Percentiles rank a stretch among this genome's conserved stretches.
Evolutionary conservation across 2,797 vertebrate species (phyloP).

Genomic region (Sternarchorhynchus goeldii): DNA sequence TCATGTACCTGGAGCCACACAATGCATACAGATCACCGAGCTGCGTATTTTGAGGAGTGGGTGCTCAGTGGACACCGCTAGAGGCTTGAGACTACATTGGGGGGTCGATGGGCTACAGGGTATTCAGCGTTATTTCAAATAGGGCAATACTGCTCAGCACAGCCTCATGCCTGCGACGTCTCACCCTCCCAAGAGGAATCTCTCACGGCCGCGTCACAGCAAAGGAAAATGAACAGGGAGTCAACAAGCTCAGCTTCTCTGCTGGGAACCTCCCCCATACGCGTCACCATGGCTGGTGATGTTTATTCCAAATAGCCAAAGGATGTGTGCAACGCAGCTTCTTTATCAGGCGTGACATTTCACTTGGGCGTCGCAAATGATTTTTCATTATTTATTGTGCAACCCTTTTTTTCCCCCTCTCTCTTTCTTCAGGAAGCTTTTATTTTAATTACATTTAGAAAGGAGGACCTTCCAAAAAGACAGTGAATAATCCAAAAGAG

Average conservation of each 20-base stretch:
- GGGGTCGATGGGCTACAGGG: no score
- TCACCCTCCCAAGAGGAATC: conserved; percentile 9
- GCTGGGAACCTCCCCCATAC: neutral
- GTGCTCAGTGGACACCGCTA: no score
- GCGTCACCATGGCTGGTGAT: neutral
- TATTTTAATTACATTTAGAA: conserved; percentile 3
- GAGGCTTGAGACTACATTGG: no score
- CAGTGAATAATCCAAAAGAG: neutral
- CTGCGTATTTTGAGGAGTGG: neutral
- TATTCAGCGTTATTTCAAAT: neutral
- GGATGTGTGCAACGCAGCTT: neutral
- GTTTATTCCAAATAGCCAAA: neutral
- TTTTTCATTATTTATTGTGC: conserved; percentile 10
- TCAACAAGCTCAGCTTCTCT: neutral
- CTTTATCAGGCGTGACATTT: conserved; percentile 15
- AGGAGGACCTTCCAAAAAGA: neutral
- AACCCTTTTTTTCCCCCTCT: no score
- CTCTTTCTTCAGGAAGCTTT: neutral
- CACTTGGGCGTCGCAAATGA: neutral
- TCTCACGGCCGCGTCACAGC: neutral
- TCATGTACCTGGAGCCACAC: neutral
- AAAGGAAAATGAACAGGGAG: conserved; percentile 5
- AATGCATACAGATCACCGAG: neutral
- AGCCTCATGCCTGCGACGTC: neutral
- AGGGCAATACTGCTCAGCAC: neutral